These are phyloP conservation scores for Rhinopomastus cyanomelas DNA, from an alignment of 2,113 vertebrate species.

Conservation along the genomic window DNA sequence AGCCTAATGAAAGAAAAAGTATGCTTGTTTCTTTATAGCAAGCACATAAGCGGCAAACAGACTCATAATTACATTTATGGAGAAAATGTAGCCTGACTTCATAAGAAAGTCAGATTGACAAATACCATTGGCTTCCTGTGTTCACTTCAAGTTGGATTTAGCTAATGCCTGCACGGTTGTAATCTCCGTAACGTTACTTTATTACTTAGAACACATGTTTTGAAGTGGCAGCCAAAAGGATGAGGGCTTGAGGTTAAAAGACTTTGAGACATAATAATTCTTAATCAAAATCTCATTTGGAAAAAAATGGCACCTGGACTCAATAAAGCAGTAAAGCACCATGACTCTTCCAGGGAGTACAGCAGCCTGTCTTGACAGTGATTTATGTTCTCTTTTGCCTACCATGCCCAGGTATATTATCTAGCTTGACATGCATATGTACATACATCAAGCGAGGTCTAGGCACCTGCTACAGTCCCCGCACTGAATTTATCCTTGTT, in stretches of 20 bases:
- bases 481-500: conserved; percentile 45
- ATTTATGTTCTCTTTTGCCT: conserved; percentile 73
- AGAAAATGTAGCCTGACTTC: not conserved
- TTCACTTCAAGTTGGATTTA: conserved; percentile 45
- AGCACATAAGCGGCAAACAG: not conserved
- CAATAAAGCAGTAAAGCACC: conserved; percentile 18
- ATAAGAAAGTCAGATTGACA: not conserved
- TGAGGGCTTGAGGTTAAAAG: conserved; percentile 38
- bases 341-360: conserved; percentile 51
- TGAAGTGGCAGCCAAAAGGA: conserved; percentile 56
- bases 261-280: conserved; percentile 63
- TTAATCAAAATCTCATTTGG: conserved; percentile 72
- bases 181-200: conserved; percentile 41
- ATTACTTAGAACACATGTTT: conserved; percentile 44
- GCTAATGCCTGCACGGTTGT: not conserved
- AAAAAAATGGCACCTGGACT: conserved; percentile 42
- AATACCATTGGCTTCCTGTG: not conserved
- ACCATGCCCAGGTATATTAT: conserved; percentile 67
- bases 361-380: conserved; percentile 70
- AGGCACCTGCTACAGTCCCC: conserved; percentile 27
- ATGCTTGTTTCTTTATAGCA: not conserved
- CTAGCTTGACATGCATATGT: conserved; percentile 66
- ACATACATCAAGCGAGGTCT: conserved; percentile 72
- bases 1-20: not conserved
- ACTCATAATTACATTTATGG: conserved; percentile 9